Evolutionary conservation across 2,888 invertebrate genomes (phyloP), one percentile per base, ranked within the genome.

Genomic region (Thymelicus lineola): DNA sequence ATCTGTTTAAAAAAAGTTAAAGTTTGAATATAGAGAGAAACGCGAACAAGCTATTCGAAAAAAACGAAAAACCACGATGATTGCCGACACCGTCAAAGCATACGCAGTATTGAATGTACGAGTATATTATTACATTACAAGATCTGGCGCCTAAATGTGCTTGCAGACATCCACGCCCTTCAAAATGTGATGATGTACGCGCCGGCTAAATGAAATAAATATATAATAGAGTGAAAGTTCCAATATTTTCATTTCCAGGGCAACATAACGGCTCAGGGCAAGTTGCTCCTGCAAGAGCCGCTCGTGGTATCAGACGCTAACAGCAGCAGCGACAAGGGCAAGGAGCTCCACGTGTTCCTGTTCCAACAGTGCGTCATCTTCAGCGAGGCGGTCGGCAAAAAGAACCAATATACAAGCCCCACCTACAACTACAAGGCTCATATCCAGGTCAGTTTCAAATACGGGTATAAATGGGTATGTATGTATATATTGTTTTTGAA

Each of bases 311-410:
- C 96, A 0, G 97, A 97, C 79, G 94, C 95, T 15, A 92, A 92
- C 74, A 84, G 89, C 70, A 80, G 84, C 66, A 87, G 80, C 72
- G 90, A 90, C 71, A 87, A 86, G 74, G 84, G 82, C 72, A 89
- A 97, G 82, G 99, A 99, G 79, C 95, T 98, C 82, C 97, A 99
- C 88, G 98, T 99, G 74, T 99, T 99, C 94, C 95, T 99, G 63
- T 99, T 99, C 87, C 99, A 99, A 87, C 99, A 99, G 92, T 98
- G 98, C 84, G 97, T 99, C 79, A 98, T 99, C 80, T 98, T 99
- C 90, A 98, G 98, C 80, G 99, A 99, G 85, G 97, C 98, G 70
- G 97, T 98, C 66, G 98, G 98, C 76, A 97, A 97, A 89, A 98
- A 97, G 89, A 97, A 97, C 58, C 98, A 98, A 87, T 99, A 98